These are phyloP conservation scores for Anoncus sp. DNA, from an alignment of 2,888 invertebrate species.

Conservation along the genomic window DNA sequence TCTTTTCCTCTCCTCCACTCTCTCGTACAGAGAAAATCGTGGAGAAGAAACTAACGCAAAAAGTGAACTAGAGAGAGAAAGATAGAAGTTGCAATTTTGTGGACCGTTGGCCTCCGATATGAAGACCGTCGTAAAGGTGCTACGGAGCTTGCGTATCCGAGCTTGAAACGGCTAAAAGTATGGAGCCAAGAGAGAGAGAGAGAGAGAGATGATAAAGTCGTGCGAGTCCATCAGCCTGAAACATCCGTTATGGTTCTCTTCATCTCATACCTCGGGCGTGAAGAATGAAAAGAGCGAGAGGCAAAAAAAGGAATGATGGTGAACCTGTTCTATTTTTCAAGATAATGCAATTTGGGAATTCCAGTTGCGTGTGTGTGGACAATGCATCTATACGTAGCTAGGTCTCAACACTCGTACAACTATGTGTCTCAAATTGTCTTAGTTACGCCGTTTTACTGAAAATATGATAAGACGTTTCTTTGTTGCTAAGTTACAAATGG, in stretches of 20 bases:
- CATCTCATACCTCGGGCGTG: slow-evolving; percentile 41
- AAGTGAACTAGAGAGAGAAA: slow-evolving; percentile 41
- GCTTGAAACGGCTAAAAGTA: slow-evolving; percentile 40
- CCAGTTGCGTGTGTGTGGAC: neutral
- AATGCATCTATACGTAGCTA: no score
- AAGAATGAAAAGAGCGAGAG: slow-evolving; percentile 16
- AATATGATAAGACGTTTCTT: neutral
- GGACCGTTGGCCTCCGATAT: slow-evolving; percentile 80
- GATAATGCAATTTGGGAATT: slow-evolving; percentile 52
- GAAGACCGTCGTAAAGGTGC: slow-evolving; percentile 77
- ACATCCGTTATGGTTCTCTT: slow-evolving; percentile 55
- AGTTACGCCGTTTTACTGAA: neutral
- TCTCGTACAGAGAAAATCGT: slow-evolving; percentile 53
- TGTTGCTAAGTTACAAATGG: slow-evolving; percentile 4
- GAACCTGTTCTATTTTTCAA: slow-evolving; percentile 50
- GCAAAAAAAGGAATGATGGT: slow-evolving; percentile 18
- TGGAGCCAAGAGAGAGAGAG: slow-evolving; percentile 12
- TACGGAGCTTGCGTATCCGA: slow-evolving; percentile 62
- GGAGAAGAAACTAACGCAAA: slow-evolving; percentile 54
- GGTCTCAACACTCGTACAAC: no score
- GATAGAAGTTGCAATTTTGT: slow-evolving; percentile 77
- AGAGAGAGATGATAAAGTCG: slow-evolving; percentile 52
- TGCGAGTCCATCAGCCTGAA: slow-evolving; percentile 41
- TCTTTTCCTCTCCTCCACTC: neutral
- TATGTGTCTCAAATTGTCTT: neutral